Evolutionary conservation across 2,113 vertebrate genomes (phyloP).

Genomic region (Chlorodrepanis virens): DNA sequence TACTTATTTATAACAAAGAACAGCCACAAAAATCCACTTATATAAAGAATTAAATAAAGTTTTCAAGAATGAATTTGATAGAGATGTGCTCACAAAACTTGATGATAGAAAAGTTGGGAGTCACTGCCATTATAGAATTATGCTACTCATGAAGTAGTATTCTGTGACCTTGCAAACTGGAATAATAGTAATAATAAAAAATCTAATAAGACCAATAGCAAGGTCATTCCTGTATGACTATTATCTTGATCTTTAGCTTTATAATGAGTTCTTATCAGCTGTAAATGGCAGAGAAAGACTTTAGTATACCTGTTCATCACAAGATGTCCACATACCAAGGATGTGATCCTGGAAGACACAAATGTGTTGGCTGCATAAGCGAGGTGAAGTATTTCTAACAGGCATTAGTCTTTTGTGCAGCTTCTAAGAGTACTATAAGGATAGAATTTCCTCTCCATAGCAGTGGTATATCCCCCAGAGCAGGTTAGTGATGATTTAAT

Average conservation of each 20-base stretch:
- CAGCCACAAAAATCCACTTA: background rate
- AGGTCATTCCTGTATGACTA: background rate
- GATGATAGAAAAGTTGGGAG: background rate
- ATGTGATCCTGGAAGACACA: background rate
- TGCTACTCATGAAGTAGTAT: background rate
- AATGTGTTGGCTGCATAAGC: background rate
- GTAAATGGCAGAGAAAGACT: background rate
- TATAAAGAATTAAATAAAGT: background rate
- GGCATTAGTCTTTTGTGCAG: background rate
- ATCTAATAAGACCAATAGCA: background rate
- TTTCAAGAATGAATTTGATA: background rate
- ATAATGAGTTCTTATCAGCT: background rate
- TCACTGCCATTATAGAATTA: background rate
- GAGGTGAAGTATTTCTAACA: background rate
- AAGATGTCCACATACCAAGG: background rate
- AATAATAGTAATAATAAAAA: conserved; percentile 11
- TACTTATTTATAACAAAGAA: background rate
- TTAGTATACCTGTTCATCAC: background rate
- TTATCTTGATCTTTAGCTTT: background rate
- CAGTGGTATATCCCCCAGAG: background rate
- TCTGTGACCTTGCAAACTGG: background rate
- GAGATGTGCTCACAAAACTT: fast-evolving
- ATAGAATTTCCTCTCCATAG: background rate
- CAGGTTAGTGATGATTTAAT: background rate
- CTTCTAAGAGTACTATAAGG: background rate